phyloP scores from a whole-genome alignment of 2,888 invertebrate species.

The Synergus itoensis region DNA sequence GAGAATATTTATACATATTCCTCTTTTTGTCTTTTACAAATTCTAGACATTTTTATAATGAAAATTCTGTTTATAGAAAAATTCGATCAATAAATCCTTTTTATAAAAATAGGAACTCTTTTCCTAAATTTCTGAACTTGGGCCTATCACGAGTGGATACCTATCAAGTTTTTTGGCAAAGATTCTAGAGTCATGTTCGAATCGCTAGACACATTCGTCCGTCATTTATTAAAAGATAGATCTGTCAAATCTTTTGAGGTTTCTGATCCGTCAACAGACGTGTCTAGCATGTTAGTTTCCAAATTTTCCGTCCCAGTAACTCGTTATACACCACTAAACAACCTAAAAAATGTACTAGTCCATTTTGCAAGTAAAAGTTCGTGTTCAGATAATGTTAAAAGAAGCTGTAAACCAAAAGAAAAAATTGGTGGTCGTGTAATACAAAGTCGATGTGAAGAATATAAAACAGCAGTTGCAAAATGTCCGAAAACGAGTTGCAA shows the following conservation, averaged over 20 bases:
- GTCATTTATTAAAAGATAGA: slow-evolving; percentile 37
- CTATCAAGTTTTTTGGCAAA: slow-evolving; percentile 8
- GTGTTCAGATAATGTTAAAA: slow-evolving; percentile 40
- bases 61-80: background rate
- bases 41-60: too few relatives aligned
- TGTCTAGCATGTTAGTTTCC: slow-evolving; percentile 50
- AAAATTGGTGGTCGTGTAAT: background rate
- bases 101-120: background rate
- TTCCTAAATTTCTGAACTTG: background rate
- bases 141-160: background rate
- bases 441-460: slow-evolving; percentile 48
- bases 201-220: slow-evolving; percentile 24
- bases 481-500: slow-evolving; percentile 53
- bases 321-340: slow-evolving; percentile 40
- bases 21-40: too few relatives aligned
- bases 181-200: slow-evolving; percentile 2
- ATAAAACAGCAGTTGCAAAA: slow-evolving; percentile 47
- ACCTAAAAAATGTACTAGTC: slow-evolving; percentile 19
- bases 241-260: slow-evolving; percentile 26
- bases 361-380: slow-evolving; percentile 35
- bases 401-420: slow-evolving; percentile 13
- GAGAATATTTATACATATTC: too few relatives aligned
- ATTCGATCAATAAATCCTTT: background rate
- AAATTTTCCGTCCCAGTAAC: slow-evolving; percentile 53
- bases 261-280: slow-evolving; percentile 1